A percentile compares a stretch with the other conserved stretches of the same genome.
Conservation (phyloP, 2,797 vertebrate genomes). For the Lacerta viridis region DNA sequence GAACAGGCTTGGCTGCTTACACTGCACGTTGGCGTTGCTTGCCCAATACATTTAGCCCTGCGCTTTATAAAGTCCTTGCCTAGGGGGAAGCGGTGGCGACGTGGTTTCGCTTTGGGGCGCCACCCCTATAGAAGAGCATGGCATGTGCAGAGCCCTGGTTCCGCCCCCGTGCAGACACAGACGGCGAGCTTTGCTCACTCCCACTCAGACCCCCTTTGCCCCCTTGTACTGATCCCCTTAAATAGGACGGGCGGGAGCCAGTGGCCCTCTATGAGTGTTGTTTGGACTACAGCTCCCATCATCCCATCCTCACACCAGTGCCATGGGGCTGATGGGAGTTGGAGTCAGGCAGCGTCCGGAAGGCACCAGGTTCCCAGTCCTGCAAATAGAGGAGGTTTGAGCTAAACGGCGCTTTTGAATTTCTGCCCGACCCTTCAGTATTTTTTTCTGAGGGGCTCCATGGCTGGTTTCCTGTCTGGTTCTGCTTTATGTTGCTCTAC, state of each 20-base stretch:
- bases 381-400: neutral
- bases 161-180: neutral
- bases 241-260: neutral
- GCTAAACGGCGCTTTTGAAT: neutral
- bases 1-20: neutral
- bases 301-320: neutral
- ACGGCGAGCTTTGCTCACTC: neutral
- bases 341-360: neutral
- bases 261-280: neutral
- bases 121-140: neutral
- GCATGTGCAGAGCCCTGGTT: neutral
- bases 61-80: too few species aligned
- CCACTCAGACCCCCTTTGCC: neutral
- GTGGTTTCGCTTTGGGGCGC: neutral
- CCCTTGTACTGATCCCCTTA: neutral
- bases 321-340: neutral
- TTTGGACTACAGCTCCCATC: too few species aligned
- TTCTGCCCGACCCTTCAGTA: neutral
- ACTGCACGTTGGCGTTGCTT: too few species aligned
- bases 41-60: too few species aligned
- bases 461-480: neutral
- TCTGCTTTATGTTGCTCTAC: neutral
- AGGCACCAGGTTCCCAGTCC: neutral
- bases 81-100: too few species aligned
- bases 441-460: neutral